Percentiles rank a stretch among this genome's conserved stretches.
phyloP scores from a whole-genome alignment of 2,888 invertebrate genomes.

The Amiota communis region DNA sequence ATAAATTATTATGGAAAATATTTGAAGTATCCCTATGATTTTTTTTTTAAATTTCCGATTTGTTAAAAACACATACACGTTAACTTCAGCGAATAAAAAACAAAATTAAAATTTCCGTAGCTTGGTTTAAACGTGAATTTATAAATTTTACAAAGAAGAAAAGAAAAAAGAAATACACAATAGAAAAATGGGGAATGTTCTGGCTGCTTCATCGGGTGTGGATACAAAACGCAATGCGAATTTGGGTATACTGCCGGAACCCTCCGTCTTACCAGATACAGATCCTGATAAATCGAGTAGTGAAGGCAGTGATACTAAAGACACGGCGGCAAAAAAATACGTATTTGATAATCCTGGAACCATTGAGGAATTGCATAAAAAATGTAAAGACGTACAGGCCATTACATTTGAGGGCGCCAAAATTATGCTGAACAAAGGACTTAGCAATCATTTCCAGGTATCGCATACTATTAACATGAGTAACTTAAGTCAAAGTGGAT shows the following conservation, averaged over 20 bases:
- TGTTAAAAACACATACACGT: too few species aligned
- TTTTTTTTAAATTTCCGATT: too few species aligned
- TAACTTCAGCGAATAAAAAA: too few species aligned
- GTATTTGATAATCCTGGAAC: constrained; percentile 87
- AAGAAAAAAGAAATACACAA: background rate
- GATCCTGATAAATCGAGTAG: constrained; percentile 32
- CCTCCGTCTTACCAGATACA: constrained; percentile 37
- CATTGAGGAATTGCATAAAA: constrained; percentile 95
- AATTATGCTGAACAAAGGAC: constrained; percentile 93
- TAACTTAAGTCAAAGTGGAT: constrained; percentile 89
- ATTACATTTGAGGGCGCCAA: constrained; percentile 97
- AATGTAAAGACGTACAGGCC: constrained; percentile 98
- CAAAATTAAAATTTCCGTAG: too few species aligned
- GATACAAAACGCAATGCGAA: constrained; percentile 55
- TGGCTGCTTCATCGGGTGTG: constrained; percentile 70
- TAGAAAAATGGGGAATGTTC: constrained; percentile 72
- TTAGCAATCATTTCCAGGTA: constrained; percentile 98
- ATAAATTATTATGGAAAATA: too few species aligned
- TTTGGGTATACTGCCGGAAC: constrained; percentile 60
- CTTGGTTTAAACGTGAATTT: background rate
- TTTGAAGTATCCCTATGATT: too few species aligned
- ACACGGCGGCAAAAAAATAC: constrained; percentile 38
- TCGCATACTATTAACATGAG: constrained; percentile 96
- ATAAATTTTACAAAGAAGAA: constrained; percentile 8
- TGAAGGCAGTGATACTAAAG: constrained; percentile 30